Percentiles rank a stretch among this genome's conserved stretches.
These are phyloP conservation scores for Euwallacea similis DNA, from an alignment of 1,140 invertebrate species.

Conservation along the genomic window DNA sequence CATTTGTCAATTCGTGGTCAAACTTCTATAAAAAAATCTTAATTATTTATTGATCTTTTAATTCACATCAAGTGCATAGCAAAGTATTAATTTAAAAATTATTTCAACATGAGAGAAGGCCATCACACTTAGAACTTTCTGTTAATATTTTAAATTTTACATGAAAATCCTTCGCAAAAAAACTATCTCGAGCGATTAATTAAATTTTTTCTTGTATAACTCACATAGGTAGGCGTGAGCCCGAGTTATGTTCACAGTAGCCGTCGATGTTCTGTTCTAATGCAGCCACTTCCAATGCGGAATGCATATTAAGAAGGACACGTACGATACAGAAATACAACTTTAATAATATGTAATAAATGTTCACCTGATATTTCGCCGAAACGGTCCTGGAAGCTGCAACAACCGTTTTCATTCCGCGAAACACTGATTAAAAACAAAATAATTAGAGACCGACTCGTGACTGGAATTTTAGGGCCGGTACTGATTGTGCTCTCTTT, in stretches of 20 bases:
- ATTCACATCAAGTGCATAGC: too few relatives aligned
- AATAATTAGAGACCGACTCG: slow-evolving; percentile 30
- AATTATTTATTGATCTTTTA: too few relatives aligned
- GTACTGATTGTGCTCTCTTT: slow-evolving; percentile 19
- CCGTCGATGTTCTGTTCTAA: slow-evolving; percentile 29
- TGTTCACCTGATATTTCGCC: slow-evolving; percentile 38
- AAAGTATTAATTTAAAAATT: too few relatives aligned
- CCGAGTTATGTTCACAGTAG: slow-evolving; percentile 22
- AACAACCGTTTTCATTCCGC: slow-evolving; percentile 36
- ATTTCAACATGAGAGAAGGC: too few relatives aligned
- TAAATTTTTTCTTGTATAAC: too few relatives aligned
- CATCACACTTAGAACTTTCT: too few relatives aligned
- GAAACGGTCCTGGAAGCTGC: slow-evolving; percentile 27
- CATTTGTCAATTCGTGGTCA: too few relatives aligned
- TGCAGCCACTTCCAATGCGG: slow-evolving; percentile 16
- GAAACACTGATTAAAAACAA: slow-evolving; percentile 36
- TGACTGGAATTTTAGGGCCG: slow-evolving; percentile 19
- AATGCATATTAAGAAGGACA: slow-evolving; percentile 36
- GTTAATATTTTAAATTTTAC: too few relatives aligned
- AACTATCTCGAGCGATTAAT: too few relatives aligned
- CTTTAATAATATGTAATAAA: slow-evolving; percentile 40
- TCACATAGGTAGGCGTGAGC: background rate
- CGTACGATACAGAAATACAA: slow-evolving; percentile 28
- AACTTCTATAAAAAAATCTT: too few relatives aligned
- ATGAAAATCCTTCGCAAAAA: too few relatives aligned